Evolutionary conservation across 2,113 vertebrate species (phyloP).

Genomic region (Dermatemys mawii): DNA sequence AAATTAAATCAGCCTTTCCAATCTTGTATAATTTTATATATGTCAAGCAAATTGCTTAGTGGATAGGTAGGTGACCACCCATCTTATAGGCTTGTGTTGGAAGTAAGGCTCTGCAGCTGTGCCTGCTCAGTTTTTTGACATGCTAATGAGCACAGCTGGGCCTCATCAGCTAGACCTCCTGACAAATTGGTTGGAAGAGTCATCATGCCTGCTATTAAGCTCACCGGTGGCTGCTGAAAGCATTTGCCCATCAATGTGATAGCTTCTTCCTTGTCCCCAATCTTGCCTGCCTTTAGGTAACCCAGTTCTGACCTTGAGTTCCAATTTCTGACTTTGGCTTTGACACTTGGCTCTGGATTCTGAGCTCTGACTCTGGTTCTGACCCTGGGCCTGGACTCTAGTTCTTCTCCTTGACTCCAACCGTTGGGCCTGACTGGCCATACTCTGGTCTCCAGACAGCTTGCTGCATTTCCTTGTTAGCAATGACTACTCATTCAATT

Average conservation of each 20-base stretch:
- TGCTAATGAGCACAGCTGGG: neutral
- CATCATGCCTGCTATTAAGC: neutral
- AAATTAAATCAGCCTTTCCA: neutral
- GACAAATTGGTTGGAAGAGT: neutral
- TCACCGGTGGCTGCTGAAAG: neutral
- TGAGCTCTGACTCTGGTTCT: neutral
- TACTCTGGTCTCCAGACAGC: too few species aligned
- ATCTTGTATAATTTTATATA: neutral
- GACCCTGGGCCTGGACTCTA: neutral
- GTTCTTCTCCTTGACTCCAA: neutral
- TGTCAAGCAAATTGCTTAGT: neutral
- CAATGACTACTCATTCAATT: too few species aligned
- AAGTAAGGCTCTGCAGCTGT: neutral
- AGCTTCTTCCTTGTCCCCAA: neutral
- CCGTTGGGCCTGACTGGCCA: neutral
- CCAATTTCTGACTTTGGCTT: neutral
- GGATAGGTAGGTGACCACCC: neutral
- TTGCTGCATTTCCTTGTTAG: too few species aligned
- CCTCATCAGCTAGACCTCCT: neutral
- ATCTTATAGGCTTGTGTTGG: neutral
- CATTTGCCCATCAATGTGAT: neutral
- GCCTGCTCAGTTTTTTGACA: neutral
- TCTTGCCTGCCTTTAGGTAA: neutral
- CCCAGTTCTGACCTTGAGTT: neutral
- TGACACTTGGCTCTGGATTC: neutral